phyloP scores from a whole-genome alignment of 2,113 vertebrate genomes.

The Anolis sagrei region DNA sequence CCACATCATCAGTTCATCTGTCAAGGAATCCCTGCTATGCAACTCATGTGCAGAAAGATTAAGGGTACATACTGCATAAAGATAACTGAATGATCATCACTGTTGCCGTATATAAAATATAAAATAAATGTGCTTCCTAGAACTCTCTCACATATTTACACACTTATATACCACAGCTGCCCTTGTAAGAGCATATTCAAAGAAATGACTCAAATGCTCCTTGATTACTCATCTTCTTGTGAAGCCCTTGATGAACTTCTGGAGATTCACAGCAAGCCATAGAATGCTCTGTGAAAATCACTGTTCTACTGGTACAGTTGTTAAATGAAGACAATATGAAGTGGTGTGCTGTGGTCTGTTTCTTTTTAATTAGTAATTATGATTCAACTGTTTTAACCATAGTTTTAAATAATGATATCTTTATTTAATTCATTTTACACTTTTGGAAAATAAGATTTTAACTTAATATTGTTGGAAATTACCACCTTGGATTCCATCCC shows the following conservation, averaged over 20 bases:
- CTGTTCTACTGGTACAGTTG: neutral
- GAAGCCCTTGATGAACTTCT: neutral
- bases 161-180: neutral
- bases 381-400: too few species aligned
- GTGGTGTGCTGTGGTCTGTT: too few species aligned
- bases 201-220: neutral
- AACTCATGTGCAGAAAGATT: neutral
- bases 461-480: too few species aligned
- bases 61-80: neutral
- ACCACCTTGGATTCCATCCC: too few species aligned
- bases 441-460: too few species aligned
- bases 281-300: neutral
- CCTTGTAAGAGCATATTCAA: neutral
- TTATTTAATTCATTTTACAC: too few species aligned
- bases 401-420: too few species aligned
- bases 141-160: neutral
- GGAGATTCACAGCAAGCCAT: neutral
- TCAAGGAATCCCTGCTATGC: neutral
- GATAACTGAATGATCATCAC: neutral
- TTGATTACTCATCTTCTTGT: neutral
- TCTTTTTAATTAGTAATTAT: too few species aligned
- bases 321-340: neutral
- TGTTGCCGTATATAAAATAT: neutral
- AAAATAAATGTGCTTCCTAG: neutral
- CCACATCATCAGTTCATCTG: neutral